Evolutionary conservation across 1,140 invertebrate species (phyloP).

Genomic region (Panagrolaimus sp.): DNA sequence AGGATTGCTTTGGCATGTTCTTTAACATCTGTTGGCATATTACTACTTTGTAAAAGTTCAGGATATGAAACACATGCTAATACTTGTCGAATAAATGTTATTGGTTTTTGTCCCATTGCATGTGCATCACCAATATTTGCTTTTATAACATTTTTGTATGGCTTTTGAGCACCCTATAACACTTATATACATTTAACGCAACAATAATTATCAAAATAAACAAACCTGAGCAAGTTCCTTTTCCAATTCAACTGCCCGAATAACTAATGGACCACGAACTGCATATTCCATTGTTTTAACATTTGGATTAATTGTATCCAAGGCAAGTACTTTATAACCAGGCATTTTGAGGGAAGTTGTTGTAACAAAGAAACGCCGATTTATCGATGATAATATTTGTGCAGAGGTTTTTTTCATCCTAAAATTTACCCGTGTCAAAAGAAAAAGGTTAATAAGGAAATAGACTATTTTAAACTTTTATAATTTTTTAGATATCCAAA

Average conservation of each 20-base stretch:
- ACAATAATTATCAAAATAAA: conserved; percentile 15
- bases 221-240: conserved; percentile 63
- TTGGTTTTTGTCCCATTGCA: conserved; percentile 88
- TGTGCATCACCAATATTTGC: conserved; percentile 98
- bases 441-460: too few species aligned
- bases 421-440: too few species aligned
- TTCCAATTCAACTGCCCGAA: conserved; percentile 66
- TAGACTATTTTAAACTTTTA: too few species aligned
- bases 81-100: conserved; percentile 75
- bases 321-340: conserved; percentile 32
- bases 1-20: conserved; percentile 71
- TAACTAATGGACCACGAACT: conserved; percentile 81
- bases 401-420: too few species aligned
- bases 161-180: conserved; percentile 67
- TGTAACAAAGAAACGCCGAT: background rate
- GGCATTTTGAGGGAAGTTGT: background rate
- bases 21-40: conserved; percentile 79
- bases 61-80: conserved; percentile 74
- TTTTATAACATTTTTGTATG: conserved; percentile 88
- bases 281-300: conserved; percentile 85
- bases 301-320: conserved; percentile 69
- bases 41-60: conserved; percentile 67
- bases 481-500: too few species aligned
- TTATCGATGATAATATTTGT: too few species aligned
- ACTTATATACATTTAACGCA: conserved; percentile 5